A percentile compares a stretch with the other conserved stretches of the same genome.
These are phyloP conservation scores for Boulengeromyrus knoepffleri DNA, from an alignment of 2,113 vertebrate genomes.

Conservation along the genomic window DNA sequence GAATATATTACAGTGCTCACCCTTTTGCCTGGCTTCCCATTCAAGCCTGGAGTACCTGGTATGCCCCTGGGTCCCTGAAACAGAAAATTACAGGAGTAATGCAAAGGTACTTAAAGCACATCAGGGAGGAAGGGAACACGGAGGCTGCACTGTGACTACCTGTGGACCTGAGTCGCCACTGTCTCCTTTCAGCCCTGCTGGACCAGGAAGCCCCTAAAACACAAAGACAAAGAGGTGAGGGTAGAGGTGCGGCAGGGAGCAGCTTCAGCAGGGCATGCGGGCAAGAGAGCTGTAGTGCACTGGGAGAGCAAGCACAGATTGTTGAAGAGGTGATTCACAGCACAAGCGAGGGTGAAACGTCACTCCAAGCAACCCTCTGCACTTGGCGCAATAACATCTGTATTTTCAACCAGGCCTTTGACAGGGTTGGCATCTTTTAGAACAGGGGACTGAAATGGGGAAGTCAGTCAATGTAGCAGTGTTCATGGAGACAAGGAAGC, in stretches of 20 bases:
- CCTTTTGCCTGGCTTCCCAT: slow-evolving; percentile 73
- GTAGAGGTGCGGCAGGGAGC: not conserved
- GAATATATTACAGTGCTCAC: slow-evolving; percentile 46
- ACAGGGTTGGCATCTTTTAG: not conserved
- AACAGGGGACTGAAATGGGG: not conserved
- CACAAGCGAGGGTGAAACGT: not conserved
- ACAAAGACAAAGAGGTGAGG: not conserved
- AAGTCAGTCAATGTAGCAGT: not conserved
- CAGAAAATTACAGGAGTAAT: not conserved
- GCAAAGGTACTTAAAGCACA: not conserved
- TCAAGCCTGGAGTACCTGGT: slow-evolving; percentile 60
- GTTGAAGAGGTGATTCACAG: not conserved
- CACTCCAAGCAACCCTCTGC: not conserved
- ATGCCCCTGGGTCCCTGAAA: slow-evolving; percentile 72
- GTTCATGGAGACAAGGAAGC: not conserved
- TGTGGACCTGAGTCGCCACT: slow-evolving; percentile 42
- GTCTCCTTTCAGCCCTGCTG: slow-evolving; percentile 56
- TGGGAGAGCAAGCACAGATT: not conserved
- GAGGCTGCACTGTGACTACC: slow-evolving; percentile 37
- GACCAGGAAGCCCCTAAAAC: slow-evolving; percentile 53
- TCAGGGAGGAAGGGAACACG: not conserved
- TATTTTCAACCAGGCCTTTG: not conserved
- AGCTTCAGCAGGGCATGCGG: not conserved
- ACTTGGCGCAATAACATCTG: not conserved
- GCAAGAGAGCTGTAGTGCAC: not conserved